These are phyloP conservation scores for Beris morrisii DNA, from an alignment of 2,888 invertebrate genomes.

Conservation along the genomic window DNA sequence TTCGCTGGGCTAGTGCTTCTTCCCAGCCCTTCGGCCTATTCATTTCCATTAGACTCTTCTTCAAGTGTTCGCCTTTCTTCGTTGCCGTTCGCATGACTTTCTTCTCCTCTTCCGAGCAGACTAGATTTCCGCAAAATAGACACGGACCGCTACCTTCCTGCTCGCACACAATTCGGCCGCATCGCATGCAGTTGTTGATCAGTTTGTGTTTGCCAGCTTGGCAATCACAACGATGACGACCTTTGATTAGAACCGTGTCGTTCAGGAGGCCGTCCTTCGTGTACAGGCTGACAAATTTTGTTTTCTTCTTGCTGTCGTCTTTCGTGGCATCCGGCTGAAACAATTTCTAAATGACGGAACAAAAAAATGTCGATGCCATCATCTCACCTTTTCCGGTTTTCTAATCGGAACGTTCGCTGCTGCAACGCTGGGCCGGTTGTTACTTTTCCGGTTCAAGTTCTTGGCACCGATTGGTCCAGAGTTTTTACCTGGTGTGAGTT, in stretches of 20 bases:
- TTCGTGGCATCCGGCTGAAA: conserved; percentile 1
- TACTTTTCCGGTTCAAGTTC: not conserved
- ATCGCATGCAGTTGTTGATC: conserved; percentile 89
- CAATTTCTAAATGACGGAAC: not conserved
- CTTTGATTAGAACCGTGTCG: conserved; percentile 64
- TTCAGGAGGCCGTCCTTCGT: conserved; percentile 69
- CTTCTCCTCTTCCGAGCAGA: conserved; percentile 75
- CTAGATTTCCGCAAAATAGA: conserved; percentile 85
- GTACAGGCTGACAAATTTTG: conserved; percentile 75
- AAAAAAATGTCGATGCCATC: not conserved
- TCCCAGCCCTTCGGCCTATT: conserved; percentile 65
- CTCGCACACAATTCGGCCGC: conserved; percentile 92
- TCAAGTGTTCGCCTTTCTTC: conserved; percentile 68
- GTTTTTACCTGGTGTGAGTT: conserved; percentile 4
- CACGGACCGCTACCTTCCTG: conserved; percentile 98
- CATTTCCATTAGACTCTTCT: conserved; percentile 66
- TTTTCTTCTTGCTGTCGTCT: conserved; percentile 60
- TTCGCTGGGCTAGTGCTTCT: conserved; percentile 75
- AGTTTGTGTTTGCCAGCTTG: conserved; percentile 88
- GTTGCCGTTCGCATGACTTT: conserved; percentile 66
- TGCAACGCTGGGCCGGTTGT: too few relatives aligned
- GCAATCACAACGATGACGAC: conserved; percentile 87
- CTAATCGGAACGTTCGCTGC: not conserved
- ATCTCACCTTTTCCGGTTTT: conserved; percentile 5
- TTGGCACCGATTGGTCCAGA: not conserved